Percentiles rank a stretch among this genome's conserved stretches.
phyloP scores from a whole-genome alignment of 2,797 vertebrate genomes.

The Pseudochirops corinnae region DNA sequence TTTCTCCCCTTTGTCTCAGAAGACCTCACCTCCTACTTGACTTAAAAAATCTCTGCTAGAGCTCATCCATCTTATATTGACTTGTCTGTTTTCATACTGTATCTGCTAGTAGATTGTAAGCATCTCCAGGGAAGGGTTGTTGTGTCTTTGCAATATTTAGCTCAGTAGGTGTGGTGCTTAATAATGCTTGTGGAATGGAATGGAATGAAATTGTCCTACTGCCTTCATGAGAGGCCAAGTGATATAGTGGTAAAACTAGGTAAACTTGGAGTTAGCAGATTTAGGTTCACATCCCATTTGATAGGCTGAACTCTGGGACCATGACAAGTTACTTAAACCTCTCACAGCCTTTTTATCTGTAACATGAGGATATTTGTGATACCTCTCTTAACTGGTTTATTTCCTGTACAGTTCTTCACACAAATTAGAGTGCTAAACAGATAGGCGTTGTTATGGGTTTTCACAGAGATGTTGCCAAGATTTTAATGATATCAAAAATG shows the following conservation, averaged over 20 bases:
- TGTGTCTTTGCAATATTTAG: not conserved
- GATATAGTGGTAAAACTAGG: not conserved
- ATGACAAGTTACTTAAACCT: not conserved
- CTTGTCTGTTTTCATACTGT: not conserved
- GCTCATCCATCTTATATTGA: not conserved
- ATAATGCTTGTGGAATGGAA: not conserved
- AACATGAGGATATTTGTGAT: not conserved
- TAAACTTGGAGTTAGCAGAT: not conserved
- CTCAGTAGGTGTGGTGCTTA: not conserved
- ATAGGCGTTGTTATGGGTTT: not conserved
- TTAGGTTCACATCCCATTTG: not conserved
- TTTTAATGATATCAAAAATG: slow-evolving; percentile 53
- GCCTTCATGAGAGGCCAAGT: not conserved
- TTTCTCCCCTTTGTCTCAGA: not conserved
- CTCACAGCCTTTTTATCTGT: not conserved
- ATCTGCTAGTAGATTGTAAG: not conserved
- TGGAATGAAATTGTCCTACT: not conserved
- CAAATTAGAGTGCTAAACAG: not conserved
- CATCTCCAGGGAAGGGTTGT: not conserved
- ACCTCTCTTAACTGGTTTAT: not conserved
- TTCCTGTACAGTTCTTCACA: not conserved
- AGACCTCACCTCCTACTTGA: not conserved
- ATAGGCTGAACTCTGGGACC: not conserved
- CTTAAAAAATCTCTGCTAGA: not conserved
- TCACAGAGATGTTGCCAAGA: slow-evolving; percentile 29